Evolutionary conservation across 2,113 vertebrate genomes (phyloP).

Genomic region (Mesembrinibis cayennensis): DNA sequence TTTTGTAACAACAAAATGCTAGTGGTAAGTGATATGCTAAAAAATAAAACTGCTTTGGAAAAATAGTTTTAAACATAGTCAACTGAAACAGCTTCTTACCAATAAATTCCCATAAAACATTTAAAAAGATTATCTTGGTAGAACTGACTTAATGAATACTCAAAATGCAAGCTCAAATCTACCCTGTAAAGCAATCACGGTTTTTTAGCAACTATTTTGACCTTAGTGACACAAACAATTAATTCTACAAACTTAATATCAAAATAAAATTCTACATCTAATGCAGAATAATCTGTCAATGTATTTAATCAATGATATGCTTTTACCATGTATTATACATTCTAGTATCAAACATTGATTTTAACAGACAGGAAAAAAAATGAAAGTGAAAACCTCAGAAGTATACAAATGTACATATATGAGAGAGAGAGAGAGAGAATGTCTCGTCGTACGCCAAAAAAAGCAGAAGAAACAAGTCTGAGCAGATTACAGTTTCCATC

Average conservation of each 20-base stretch:
- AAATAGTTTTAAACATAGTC: slow-evolving; percentile 59
- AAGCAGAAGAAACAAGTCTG: background rate
- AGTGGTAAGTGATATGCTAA: slow-evolving; percentile 23
- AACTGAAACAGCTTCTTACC: slow-evolving; percentile 71
- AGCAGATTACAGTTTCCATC: background rate
- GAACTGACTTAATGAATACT: slow-evolving; percentile 84
- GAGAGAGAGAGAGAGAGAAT: background rate
- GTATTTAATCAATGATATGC: slow-evolving; percentile 75
- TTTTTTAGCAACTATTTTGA: slow-evolving; percentile 81
- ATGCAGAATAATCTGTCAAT: slow-evolving; percentile 78
- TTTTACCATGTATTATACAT: slow-evolving; percentile 72
- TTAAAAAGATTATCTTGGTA: slow-evolving; percentile 74
- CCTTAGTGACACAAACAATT: slow-evolving; percentile 81
- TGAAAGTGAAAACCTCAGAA: slow-evolving; percentile 44
- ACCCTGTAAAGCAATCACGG: slow-evolving; percentile 78
- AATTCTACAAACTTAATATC: slow-evolving; percentile 82
- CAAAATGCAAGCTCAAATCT: slow-evolving; percentile 89
- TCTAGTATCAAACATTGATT: slow-evolving; percentile 69
- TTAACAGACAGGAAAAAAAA: slow-evolving; percentile 68
- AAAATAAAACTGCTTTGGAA: slow-evolving; percentile 32
- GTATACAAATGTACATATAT: background rate
- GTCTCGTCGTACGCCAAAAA: background rate
- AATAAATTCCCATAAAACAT: slow-evolving; percentile 77
- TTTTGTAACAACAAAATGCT: background rate
- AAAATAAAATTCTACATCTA: slow-evolving; percentile 86